phyloP scores from a whole-genome alignment of 2,888 invertebrate species.

The Tholera decimalis region DNA sequence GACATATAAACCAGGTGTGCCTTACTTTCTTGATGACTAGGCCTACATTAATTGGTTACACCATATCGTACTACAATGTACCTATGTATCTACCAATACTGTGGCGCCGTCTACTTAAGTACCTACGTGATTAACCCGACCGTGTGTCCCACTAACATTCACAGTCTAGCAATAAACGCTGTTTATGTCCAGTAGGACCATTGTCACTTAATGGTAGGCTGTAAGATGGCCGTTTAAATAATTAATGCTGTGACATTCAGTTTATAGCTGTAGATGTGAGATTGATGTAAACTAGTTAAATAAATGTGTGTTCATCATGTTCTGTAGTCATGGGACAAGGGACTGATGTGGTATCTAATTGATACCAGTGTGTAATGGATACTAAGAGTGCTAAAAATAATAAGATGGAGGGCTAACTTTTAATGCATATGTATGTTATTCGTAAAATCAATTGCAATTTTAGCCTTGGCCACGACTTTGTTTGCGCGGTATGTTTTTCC shows the following conservation, averaged over 20 bases:
- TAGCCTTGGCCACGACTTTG: no score
- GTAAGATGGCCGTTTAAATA: slow-evolving; percentile 41
- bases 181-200: slow-evolving; percentile 34
- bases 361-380: slow-evolving; percentile 9
- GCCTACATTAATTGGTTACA: slow-evolving; percentile 2
- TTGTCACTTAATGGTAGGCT: slow-evolving; percentile 40
- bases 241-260: slow-evolving; percentile 47
- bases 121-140: slow-evolving; percentile 21
- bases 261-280: slow-evolving; percentile 25
- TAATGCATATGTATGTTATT: neutral
- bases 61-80: neutral
- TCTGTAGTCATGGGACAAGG: slow-evolving; percentile 47
- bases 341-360: slow-evolving; percentile 20
- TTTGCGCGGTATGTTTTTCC: no score
- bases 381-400: neutral
- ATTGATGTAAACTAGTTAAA: slow-evolving; percentile 47
- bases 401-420: neutral
- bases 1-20: neutral
- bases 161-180: slow-evolving; percentile 40
- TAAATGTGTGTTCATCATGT: slow-evolving; percentile 21
- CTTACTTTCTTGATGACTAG: slow-evolving; percentile 16
- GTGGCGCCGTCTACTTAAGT: slow-evolving; percentile 7
- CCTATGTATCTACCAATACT: neutral
- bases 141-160: slow-evolving; percentile 17
- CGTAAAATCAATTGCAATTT: neutral